Evolutionary conservation across 2,888 invertebrate species (phyloP).

Genomic region (Phaonia tiefii): DNA sequence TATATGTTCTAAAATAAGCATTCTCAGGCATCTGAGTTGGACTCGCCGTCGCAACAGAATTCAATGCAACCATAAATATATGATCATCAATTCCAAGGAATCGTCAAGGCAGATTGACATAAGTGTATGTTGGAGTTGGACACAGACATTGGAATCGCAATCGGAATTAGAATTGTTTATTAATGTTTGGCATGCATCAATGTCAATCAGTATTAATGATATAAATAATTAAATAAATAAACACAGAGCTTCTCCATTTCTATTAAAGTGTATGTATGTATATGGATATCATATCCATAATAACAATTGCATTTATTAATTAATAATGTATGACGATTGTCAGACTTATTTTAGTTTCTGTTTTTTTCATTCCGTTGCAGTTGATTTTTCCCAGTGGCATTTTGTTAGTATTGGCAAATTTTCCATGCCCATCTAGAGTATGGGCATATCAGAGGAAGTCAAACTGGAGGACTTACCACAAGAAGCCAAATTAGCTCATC

Average conservation of each 20-base stretch:
- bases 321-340: slow-evolving; percentile 50
- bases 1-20: slow-evolving; percentile 53
- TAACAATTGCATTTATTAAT: slow-evolving; percentile 43
- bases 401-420: slow-evolving; percentile 51
- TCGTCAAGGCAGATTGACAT: slow-evolving; percentile 40
- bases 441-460: slow-evolving; percentile 82
- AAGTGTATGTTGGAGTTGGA: too few relatives aligned
- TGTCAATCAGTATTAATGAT: slow-evolving; percentile 62
- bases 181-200: slow-evolving; percentile 54
- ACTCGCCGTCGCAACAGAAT: background rate
- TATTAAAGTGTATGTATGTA: background rate
- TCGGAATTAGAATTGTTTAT: slow-evolving; percentile 13
- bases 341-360: slow-evolving; percentile 32
- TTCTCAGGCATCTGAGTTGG: background rate
- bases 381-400: slow-evolving; percentile 43
- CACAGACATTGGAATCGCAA: slow-evolving; percentile 3
- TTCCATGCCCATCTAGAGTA: slow-evolving; percentile 75
- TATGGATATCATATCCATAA: too few relatives aligned
- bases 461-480: slow-evolving; percentile 81
- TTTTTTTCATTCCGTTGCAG: slow-evolving; percentile 55
- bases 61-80: slow-evolving; percentile 43
- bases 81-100: slow-evolving; percentile 51
- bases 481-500: slow-evolving; percentile 80
- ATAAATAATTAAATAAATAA: slow-evolving; percentile 59
- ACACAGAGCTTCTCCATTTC: background rate